These are phyloP conservation scores for Lates japonicus DNA, from an alignment of 2,797 vertebrate species.

Conservation along the genomic window DNA sequence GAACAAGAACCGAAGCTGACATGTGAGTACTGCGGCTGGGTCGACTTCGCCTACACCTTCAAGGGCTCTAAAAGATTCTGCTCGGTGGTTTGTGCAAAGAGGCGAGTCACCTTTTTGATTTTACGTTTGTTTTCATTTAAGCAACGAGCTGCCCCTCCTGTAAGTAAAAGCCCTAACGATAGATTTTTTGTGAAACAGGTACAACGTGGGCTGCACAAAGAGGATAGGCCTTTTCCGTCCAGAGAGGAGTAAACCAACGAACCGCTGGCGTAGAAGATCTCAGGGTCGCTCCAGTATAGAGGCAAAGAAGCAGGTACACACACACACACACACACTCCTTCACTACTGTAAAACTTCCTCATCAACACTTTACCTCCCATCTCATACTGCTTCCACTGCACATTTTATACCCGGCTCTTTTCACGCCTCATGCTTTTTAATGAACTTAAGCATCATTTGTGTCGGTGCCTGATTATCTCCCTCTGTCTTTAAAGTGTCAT, in stretches of 20 bases:
- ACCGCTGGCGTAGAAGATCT: slow-evolving; percentile 88
- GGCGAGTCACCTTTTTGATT: slow-evolving; percentile 79
- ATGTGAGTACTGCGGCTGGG: slow-evolving; percentile 96
- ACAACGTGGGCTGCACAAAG: slow-evolving; percentile 97
- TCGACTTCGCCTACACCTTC: slow-evolving; percentile 97
- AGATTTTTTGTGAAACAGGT: slow-evolving; percentile 81
- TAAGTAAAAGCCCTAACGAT: not conserved
- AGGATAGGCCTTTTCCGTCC: slow-evolving; percentile 94
- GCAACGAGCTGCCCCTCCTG: no score
- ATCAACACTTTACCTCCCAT: slow-evolving; percentile 18
- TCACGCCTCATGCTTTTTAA: slow-evolving; percentile 52
- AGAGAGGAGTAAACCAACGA: slow-evolving; percentile 89
- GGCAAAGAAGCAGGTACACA: slow-evolving; percentile 92
- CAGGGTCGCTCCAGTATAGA: slow-evolving; percentile 85
- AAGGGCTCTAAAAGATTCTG: slow-evolving; percentile 98
- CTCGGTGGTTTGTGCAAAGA: slow-evolving; percentile 97
- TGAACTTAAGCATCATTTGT: slow-evolving; percentile 48
- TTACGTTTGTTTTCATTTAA: not conserved
- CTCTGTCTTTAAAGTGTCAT: slow-evolving; percentile 59
- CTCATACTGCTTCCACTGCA: slow-evolving; percentile 47
- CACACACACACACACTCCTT: not conserved
- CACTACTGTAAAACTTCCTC: slow-evolving; percentile 16
- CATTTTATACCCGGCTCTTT: slow-evolving; percentile 38
- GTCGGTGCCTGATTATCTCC: slow-evolving; percentile 34
- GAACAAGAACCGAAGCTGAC: slow-evolving; percentile 94